phyloP scores from a whole-genome alignment of 2,113 vertebrate species.

The Lophochroa leadbeateri region DNA sequence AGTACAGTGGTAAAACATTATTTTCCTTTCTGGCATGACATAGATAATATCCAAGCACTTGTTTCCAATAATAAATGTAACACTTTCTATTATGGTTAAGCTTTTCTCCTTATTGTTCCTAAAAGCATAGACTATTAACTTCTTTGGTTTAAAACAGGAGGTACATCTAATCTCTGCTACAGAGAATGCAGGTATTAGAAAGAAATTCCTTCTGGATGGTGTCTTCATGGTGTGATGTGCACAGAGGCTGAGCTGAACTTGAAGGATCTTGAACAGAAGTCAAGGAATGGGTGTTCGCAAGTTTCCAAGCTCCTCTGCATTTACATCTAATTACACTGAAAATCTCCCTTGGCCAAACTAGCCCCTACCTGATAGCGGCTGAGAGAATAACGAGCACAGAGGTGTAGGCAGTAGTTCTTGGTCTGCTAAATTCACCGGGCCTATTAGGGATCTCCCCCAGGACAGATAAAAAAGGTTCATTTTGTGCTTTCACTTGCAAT shows the following conservation, averaged over 20 bases:
- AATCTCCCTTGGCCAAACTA: background rate
- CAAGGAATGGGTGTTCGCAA: background rate
- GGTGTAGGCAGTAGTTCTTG: background rate
- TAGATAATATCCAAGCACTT: background rate
- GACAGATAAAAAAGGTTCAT: background rate
- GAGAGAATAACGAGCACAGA: background rate
- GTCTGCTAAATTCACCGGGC: rapidly evolving
- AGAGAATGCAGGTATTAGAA: background rate
- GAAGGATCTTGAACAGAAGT: background rate
- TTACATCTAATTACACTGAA: background rate
- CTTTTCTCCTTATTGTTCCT: background rate
- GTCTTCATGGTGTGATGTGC: background rate
- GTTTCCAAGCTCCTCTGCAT: background rate
- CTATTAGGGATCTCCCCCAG: rapidly evolving
- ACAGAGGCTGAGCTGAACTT: background rate
- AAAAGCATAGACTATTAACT: background rate
- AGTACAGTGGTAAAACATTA: background rate
- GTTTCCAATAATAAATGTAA: background rate
- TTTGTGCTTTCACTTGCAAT: background rate
- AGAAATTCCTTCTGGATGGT: background rate
- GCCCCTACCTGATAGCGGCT: rapidly evolving
- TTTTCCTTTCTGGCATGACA: slow-evolving; percentile 40
- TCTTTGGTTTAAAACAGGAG: background rate
- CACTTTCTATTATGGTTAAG: background rate
- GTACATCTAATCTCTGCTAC: background rate